Evolutionary conservation across 2,113 vertebrate genomes (phyloP).

Genomic region (Lutjanus erythropterus): DNA sequence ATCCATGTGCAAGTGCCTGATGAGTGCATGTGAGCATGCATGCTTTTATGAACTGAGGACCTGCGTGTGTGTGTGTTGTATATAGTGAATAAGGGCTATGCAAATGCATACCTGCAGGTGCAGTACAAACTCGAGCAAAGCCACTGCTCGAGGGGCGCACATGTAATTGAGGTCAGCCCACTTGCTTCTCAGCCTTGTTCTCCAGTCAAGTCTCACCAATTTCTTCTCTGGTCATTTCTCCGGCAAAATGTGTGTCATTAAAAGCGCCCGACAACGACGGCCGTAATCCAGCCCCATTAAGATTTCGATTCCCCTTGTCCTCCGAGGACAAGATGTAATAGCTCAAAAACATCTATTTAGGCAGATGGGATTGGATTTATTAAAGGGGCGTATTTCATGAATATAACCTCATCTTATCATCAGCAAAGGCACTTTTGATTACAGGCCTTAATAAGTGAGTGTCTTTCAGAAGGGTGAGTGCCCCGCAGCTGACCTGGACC

Average conservation of each 20-base stretch:
- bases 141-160: not conserved
- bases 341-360: conserved; percentile 74
- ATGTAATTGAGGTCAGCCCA: conserved; percentile 53
- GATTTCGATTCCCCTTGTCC: conserved; percentile 60
- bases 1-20: not conserved
- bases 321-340: conserved; percentile 70
- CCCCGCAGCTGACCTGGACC: conserved; percentile 53
- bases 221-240: conserved; percentile 46
- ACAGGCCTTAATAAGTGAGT: conserved; percentile 55
- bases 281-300: conserved; percentile 61
- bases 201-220: conserved; percentile 14
- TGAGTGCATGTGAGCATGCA: not conserved
- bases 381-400: conserved; percentile 68
- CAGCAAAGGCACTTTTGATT: conserved; percentile 71
- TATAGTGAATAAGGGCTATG: not conserved
- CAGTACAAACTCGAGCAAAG: conserved; percentile 4
- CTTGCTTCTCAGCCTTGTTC: conserved; percentile 34
- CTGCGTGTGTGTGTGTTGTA: not conserved
- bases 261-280: conserved; percentile 8
- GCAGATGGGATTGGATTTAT: conserved; percentile 68
- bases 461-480: conserved; percentile 61
- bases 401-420: conserved; percentile 56
- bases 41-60: not conserved
- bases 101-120: conserved; percentile 30
- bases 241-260: conserved; percentile 55